These are phyloP conservation scores for Grus americana DNA, from an alignment of 2,113 vertebrate genomes.

Conservation along the genomic window DNA sequence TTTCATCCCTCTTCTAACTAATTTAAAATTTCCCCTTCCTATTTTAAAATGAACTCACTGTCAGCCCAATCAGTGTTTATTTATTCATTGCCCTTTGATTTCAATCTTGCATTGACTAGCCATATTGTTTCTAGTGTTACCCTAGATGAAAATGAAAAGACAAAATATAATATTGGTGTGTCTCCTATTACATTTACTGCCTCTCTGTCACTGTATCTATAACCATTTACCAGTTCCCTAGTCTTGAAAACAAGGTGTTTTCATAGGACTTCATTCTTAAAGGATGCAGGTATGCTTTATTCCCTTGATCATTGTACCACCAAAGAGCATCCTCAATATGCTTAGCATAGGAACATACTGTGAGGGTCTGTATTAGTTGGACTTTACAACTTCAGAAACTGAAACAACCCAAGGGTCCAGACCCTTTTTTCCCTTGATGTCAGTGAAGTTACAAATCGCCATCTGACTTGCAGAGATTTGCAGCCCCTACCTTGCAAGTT, in stretches of 20 bases:
- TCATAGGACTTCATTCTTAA: not conserved
- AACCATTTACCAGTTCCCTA: not conserved
- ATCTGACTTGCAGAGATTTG: not conserved
- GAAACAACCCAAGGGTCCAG: not conserved
- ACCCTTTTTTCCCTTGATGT: not conserved
- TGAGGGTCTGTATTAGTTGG: not conserved
- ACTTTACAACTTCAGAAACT: not conserved
- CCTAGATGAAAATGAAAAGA: not conserved
- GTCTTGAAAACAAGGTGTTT: not conserved
- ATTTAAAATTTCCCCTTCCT: not conserved
- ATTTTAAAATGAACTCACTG: not conserved
- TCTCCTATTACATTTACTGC: not conserved
- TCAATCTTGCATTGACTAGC: not conserved
- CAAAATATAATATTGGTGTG: not conserved
- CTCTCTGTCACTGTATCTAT: not conserved
- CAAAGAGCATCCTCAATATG: not conserved
- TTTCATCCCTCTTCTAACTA: not conserved
- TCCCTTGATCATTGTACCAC: not conserved
- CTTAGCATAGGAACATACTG: not conserved
- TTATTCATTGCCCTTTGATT: not conserved
- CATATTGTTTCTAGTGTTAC: not conserved
- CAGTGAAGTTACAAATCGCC: not conserved
- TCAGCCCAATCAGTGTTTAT: not conserved
- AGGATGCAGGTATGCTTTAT: not conserved
- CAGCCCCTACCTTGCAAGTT: not conserved